A percentile compares a stretch with the other conserved stretches of the same genome.
phyloP scores from a whole-genome alignment of 2,797 vertebrate species.

The Naso thynnoides region DNA sequence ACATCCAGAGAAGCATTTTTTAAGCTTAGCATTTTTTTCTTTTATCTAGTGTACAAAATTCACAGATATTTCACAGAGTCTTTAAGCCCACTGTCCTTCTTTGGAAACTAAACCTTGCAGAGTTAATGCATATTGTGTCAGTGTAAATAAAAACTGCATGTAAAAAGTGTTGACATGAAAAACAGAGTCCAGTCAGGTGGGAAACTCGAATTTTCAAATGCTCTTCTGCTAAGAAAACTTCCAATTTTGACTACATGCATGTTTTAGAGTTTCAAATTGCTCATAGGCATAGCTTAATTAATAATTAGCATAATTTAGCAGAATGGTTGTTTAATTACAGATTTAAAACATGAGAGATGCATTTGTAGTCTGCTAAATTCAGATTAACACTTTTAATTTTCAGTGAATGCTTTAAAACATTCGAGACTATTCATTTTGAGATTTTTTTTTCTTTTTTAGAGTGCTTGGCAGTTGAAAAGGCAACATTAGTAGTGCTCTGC shows the following conservation, averaged over 20 bases:
- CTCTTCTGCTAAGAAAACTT: slow-evolving; percentile 75
- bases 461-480: slow-evolving; percentile 38
- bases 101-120: slow-evolving; percentile 74
- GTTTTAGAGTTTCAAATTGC: slow-evolving; percentile 4
- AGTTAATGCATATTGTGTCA: slow-evolving; percentile 45
- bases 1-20: slow-evolving; percentile 79
- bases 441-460: neutral
- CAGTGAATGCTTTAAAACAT: neutral
- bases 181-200: slow-evolving; percentile 32
- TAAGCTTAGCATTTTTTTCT: slow-evolving; percentile 60
- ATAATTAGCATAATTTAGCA: neutral
- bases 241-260: neutral
- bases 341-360: slow-evolving; percentile 7
- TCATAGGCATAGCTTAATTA: neutral
- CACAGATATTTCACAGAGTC: slow-evolving; percentile 85
- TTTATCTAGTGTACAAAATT: slow-evolving; percentile 85
- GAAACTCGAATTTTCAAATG: slow-evolving; percentile 64
- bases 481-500: slow-evolving; percentile 39
- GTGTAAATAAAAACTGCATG: slow-evolving; percentile 36
- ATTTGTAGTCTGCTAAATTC: slow-evolving; percentile 4
- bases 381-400: slow-evolving; percentile 4
- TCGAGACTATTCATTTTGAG: too few relatives aligned
- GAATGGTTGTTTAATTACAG: slow-evolving; percentile 2
- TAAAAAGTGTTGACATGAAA: slow-evolving; percentile 34
- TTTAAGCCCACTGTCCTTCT: slow-evolving; percentile 74